These are phyloP conservation scores for Argopecten irradians DNA, from an alignment of 1,140 invertebrate genomes.

Conservation along the genomic window DNA sequence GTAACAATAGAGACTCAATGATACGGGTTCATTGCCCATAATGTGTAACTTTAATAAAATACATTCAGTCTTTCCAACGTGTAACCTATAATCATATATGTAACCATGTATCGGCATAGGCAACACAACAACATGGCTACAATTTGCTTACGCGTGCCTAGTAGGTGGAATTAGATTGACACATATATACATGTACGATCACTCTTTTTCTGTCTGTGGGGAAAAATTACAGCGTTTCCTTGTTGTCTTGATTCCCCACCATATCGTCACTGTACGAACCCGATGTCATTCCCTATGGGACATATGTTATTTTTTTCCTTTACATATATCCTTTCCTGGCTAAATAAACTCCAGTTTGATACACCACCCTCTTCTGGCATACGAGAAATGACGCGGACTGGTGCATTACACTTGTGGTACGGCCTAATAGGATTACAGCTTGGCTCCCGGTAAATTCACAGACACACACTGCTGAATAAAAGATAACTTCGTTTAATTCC, in stretches of 20 bases:
- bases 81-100: too few species aligned
- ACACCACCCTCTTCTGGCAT: not conserved
- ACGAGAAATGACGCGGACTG: not conserved
- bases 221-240: not conserved
- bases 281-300: not conserved
- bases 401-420: slow-evolving; percentile 1
- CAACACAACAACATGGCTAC: too few species aligned
- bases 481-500: slow-evolving; percentile 15
- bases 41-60: too few species aligned
- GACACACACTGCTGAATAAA: slow-evolving; percentile 13
- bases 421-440: not conserved
- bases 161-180: too few species aligned
- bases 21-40: too few species aligned
- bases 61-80: too few species aligned
- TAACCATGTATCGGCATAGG: too few species aligned
- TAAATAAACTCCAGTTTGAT: not conserved
- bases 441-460: slow-evolving; percentile 14
- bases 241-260: not conserved
- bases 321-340: not conserved
- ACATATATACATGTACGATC: not conserved
- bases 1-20: too few species aligned
- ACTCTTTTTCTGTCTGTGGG: not conserved
- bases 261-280: not conserved
- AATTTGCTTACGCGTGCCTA: too few species aligned
- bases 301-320: not conserved